phyloP scores from a whole-genome alignment of 2,113 vertebrate genomes.

The Enhydra lutris region DNA sequence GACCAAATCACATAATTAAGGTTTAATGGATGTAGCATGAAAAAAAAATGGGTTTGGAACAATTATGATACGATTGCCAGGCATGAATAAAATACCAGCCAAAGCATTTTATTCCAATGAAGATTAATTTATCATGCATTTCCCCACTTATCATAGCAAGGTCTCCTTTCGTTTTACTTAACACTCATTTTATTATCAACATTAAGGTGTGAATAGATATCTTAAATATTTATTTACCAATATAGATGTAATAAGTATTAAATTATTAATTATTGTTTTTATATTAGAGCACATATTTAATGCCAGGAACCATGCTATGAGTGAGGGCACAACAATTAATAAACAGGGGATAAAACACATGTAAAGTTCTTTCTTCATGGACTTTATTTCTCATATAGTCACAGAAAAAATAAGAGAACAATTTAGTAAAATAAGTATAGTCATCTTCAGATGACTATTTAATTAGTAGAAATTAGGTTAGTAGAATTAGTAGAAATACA shows the following conservation, averaged over 20 bases:
- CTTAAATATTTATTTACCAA: not conserved
- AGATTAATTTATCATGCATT: not conserved
- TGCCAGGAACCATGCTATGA: not conserved
- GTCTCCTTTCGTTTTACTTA: not conserved
- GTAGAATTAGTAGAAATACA: too few species aligned
- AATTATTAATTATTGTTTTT: not conserved
- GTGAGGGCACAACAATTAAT: not conserved
- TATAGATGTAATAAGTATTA: not conserved
- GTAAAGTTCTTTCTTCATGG: not conserved
- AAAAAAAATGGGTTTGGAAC: not conserved
- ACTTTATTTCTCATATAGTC: not conserved
- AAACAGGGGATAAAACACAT: not conserved
- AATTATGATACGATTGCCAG: not conserved
- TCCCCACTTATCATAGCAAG: not conserved
- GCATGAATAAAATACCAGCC: not conserved
- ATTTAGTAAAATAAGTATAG: not conserved
- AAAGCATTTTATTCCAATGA: not conserved
- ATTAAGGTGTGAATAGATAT: not conserved
- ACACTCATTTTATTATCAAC: not conserved
- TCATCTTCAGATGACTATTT: not conserved
- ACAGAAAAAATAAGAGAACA: not conserved
- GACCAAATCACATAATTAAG: not conserved
- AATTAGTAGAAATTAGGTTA: not conserved
- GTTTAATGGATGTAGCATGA: not conserved
- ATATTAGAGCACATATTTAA: not conserved